A percentile compares a stretch with the other conserved stretches of the same genome.
phyloP scores from a whole-genome alignment of 2,888 invertebrate species.

The Liposcelis brunnea region DNA sequence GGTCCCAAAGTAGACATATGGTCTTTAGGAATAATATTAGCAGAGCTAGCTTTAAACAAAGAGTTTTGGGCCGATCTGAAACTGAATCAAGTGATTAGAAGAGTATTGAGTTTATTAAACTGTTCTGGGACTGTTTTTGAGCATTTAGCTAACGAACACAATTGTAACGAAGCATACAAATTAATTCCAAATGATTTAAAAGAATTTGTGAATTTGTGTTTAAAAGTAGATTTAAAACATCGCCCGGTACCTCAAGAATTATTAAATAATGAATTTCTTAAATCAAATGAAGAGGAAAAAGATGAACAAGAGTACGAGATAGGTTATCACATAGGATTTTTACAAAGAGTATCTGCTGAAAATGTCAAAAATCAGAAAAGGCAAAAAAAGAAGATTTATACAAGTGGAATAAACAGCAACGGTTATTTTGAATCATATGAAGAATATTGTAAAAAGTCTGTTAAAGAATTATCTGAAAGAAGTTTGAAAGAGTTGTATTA shows the following conservation, averaged over 20 bases:
- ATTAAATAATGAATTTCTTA: conserved; percentile 35
- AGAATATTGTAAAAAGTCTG: conserved; percentile 7
- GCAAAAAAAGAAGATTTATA: not conserved
- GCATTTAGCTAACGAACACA: conserved; percentile 63
- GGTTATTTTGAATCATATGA: not conserved
- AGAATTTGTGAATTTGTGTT: conserved; percentile 49
- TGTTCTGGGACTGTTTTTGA: conserved; percentile 40
- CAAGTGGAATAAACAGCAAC: not conserved
- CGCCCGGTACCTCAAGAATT: conserved; percentile 44
- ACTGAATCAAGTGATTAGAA: conserved; percentile 53
- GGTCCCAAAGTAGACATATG: conserved; percentile 79
- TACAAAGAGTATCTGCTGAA: not conserved
- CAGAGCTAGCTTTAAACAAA: conserved; percentile 56
- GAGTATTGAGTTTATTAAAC: conserved; percentile 51
- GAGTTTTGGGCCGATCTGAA: conserved; percentile 57
- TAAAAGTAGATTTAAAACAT: conserved; percentile 45
- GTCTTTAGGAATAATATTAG: conserved; percentile 80
- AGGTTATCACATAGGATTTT: not conserved
- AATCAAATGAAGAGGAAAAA: conserved; percentile 21
- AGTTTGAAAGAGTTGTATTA: conserved; percentile 74
- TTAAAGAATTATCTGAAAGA: conserved; percentile 25
- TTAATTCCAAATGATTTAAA: conserved; percentile 37
- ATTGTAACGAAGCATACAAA: conserved; percentile 41
- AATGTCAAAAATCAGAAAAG: not conserved
- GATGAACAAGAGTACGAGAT: not conserved